Percentiles rank a stretch among this genome's conserved stretches.
These are phyloP conservation scores for Lochmaea crataegi DNA, from an alignment of 2,888 invertebrate genomes.

Conservation along the genomic window DNA sequence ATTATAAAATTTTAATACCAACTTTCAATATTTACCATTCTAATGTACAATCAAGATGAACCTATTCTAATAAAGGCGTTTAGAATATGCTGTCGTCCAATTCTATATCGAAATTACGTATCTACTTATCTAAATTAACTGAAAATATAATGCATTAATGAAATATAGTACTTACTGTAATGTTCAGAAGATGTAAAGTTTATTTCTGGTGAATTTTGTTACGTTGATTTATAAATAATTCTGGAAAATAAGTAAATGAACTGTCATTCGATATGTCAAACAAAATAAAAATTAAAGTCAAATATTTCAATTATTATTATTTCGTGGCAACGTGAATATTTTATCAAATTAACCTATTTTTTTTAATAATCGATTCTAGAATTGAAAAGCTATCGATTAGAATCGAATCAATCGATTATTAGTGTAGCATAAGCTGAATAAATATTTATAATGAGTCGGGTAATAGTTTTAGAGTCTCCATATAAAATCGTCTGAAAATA, in stretches of 20 bases:
- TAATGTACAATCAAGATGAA: not conserved
- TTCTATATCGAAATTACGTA: no score
- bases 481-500: no score
- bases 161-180: constrained; percentile 2
- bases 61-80: no score
- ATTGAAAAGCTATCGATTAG: not conserved
- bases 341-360: no score
- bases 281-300: constrained; percentile 21
- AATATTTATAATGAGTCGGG: no score
- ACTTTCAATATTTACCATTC: not conserved
- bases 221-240: constrained; percentile 20
- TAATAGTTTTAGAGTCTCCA: no score
- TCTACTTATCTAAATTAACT: no score
- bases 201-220: constrained; percentile 24
- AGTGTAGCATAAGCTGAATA: no score
- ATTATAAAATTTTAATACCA: no score
- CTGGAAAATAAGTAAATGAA: constrained; percentile 15
- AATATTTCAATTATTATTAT: constrained; percentile 4
- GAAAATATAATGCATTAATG: no score
- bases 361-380: not conserved
- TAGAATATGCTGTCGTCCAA: no score
- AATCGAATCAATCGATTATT: not conserved
- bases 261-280: constrained; percentile 25
- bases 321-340: not conserved
- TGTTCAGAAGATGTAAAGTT: constrained; percentile 14